Base-by-base conservation (phyloP, 2,113 vertebrate species). In the Pedetes capensis region DNA sequence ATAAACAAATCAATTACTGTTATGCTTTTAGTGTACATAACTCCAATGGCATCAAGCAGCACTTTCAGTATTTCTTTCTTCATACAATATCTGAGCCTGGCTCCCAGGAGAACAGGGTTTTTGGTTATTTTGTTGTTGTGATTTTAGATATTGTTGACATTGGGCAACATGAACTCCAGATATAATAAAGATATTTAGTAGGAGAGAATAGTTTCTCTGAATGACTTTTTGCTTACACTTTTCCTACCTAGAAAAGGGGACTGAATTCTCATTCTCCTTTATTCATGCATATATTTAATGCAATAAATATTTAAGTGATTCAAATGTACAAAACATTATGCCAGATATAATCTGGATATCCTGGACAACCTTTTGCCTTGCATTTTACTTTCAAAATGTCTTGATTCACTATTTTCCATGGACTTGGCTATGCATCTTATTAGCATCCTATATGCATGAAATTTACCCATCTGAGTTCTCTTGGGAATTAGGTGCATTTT, bases 311-410 rank as follows among this genome's bases (percentile, higher is more conserved):
- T 96, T 89, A 95, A 96, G 89, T 81, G 61, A 85, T 76, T 97
- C 42, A 84, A 57, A 83, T 89, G 59, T 86, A 91, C 74, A 91
- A 79, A 96, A 83, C 74, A 89, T 69, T 69, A n/a, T 87, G 53
- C 80, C 23, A 87, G 87, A 96, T 94, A 95, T 89, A 95, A 96
- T 92, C 95, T 96, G 94, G 69, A 90, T 96, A 80, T 94, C 90
- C 86, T 84, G 42, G 64, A 76, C 59, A 96, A 80, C 59, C 57
- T 92, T 89, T 86, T 69, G 78, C 37, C 81, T 79, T 87, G 71
- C 92, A 94, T 96, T 96, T 96, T 94, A 96, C 79, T 96, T 95
- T 96, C 61, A 93, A 89, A 97, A 93, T 93, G 61, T 87, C 95
- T 91, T 87, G 90, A 96, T 93, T 96, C 23, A 7, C 79, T 94